Evolutionary conservation across 2,888 invertebrate genomes (phyloP).

Genomic region (Blera fallax): DNA sequence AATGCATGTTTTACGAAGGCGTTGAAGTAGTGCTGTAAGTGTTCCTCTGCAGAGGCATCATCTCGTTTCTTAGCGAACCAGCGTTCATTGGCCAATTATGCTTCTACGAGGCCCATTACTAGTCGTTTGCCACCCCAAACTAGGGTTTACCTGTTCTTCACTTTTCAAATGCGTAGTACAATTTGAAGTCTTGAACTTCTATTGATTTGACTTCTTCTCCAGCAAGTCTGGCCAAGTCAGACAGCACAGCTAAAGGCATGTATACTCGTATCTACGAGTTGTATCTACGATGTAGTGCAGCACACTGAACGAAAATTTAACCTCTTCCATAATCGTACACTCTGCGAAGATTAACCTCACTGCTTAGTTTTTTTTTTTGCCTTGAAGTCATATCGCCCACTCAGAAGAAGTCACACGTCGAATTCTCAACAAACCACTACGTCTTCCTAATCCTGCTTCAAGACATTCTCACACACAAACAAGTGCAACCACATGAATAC

Average conservation of each 20-base stretch:
- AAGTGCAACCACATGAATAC: background rate
- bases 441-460: constrained; percentile 39
- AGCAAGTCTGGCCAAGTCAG: background rate
- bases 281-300: background rate
- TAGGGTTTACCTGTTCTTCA: no score
- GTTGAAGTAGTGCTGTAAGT: no score
- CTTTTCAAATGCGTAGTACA: no score
- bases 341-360: constrained; percentile 4
- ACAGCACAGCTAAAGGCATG: background rate
- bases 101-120: no score
- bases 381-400: background rate
- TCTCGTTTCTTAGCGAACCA: no score
- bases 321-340: constrained; percentile 26
- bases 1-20: no score
- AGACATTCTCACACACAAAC: constrained; percentile 23
- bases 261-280: no score
- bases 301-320: background rate
- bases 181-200: no score
- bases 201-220: no score
- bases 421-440: constrained; percentile 19
- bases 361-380: background rate
- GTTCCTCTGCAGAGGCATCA: no score
- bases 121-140: no score
- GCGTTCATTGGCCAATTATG: no score
- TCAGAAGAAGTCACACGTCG: constrained; percentile 43